Evolutionary conservation across 2,888 invertebrate species (phyloP), one percentile per base, ranked within the genome.

Genomic region (Perithous albicinctus): DNA sequence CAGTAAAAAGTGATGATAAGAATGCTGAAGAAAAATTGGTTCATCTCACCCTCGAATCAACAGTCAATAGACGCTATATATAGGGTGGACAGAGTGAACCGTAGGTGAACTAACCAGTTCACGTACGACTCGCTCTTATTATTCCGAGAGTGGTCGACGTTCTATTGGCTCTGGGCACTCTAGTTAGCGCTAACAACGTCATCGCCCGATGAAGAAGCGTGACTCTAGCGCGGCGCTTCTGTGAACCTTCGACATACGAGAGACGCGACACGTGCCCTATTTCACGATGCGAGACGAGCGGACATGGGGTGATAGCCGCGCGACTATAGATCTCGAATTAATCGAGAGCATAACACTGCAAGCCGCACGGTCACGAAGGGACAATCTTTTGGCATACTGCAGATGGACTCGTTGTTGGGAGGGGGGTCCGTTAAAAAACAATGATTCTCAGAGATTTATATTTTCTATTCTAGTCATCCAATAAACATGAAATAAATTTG

Each of bases 121-220:
- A 59, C 70, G 29, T 38, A 43, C 56, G 6, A n/a, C 18, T 26
- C 29, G 43, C 43, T 43, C 43, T 35, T 23, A 3, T 12, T 18
- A 48, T 3, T 12, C n/a, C n/a, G n/a, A n/a, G n/a, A n/a, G n/a
- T n/a, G n/a, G 77, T 66, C 61, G 63, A 56, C 67, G 80, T 46
- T 69, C 73, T 82, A 77, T 72, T 82, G 74, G 77, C 64, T 56
- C 78, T 75, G 63, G 72, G 76, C 64, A 75, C 77, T 82, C 80
- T 82, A 74, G 84, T 84, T 84, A 84, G 82, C 56, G 61, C 77
- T 82, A 83, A 83, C 83, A 81, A 79, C 79, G 79, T 81, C 83
- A 84, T 81, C 79, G 79, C 73, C 26, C 43, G 56, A 72, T 78
- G 67, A 78, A 78, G 72, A 79, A 54, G 76, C 76, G 70, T 76